These are phyloP conservation scores for Monochamus alternatus DNA, from an alignment of 2,888 invertebrate genomes.

Conservation along the genomic window DNA sequence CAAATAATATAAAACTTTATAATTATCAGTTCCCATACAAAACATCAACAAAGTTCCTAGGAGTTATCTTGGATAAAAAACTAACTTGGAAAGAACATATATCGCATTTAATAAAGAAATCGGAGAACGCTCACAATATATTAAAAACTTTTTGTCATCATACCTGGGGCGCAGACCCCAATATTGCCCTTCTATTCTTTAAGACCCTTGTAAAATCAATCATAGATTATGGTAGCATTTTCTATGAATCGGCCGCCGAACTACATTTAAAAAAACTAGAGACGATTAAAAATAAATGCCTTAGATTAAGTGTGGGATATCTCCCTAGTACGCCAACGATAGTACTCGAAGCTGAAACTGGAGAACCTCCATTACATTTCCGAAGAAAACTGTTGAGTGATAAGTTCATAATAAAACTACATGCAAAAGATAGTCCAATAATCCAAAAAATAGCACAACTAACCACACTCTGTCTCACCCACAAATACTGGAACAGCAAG, in stretches of 20 bases:
- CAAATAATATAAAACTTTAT: background rate
- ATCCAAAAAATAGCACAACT: too few relatives aligned
- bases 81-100: background rate
- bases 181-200: background rate
- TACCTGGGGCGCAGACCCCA: constrained; percentile 10
- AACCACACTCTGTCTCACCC: too few relatives aligned
- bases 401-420: too few relatives aligned
- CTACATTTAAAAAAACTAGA: background rate
- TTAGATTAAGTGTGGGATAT: background rate
- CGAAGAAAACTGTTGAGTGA: too few relatives aligned
- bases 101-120: background rate
- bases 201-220: background rate
- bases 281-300: background rate
- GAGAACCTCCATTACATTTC: background rate
- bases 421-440: too few relatives aligned
- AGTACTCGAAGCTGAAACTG: background rate
- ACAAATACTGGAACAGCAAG: too few relatives aligned
- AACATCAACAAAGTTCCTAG: background rate
- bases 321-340: background rate
- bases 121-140: constrained; percentile 14
- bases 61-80: background rate
- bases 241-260: background rate
- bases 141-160: constrained; percentile 5
- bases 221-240: constrained; percentile 1
- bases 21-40: background rate